A percentile compares a stretch with the other conserved stretches of the same genome.
phyloP scores from a whole-genome alignment of 2,797 vertebrate species.

The Margarornis squamiger region DNA sequence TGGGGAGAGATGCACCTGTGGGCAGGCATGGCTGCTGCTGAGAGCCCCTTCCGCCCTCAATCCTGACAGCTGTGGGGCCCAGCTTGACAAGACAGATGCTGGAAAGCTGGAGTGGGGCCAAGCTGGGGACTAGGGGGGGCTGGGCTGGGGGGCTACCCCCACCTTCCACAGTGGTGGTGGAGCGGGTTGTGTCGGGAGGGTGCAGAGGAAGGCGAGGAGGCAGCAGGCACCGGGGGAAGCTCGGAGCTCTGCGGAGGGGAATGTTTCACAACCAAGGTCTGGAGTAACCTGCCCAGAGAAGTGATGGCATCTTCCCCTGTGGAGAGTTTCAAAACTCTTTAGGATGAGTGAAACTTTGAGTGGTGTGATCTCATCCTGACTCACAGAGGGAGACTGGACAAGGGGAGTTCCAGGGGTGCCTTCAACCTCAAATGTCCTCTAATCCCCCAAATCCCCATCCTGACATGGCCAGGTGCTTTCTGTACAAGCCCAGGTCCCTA shows the following conservation, averaged over 20 bases:
- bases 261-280: background rate
- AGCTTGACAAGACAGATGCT: fast-evolving
- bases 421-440: background rate
- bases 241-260: background rate
- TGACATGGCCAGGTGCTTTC: background rate
- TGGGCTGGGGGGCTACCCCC: background rate
- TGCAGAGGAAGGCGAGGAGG: background rate
- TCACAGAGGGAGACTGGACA: fast-evolving
- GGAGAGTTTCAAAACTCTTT: background rate
- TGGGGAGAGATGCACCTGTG: too few relatives aligned
- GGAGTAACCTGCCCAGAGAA: background rate
- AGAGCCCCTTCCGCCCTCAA: too few relatives aligned
- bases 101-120: background rate
- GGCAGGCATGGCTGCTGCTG: too few relatives aligned
- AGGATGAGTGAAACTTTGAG: background rate
- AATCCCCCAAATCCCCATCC: background rate
- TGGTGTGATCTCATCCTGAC: fast-evolving
- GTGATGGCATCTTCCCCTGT: background rate
- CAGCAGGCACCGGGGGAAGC: background rate
- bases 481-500: background rate
- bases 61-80: background rate
- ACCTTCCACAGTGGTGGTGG: too few relatives aligned
- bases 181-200: background rate
- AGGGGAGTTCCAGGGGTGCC: background rate
- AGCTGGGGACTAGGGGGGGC: too few relatives aligned